Conservation (phyloP, 2,888 invertebrate genomes). For the Phyto melanocephala region DNA sequence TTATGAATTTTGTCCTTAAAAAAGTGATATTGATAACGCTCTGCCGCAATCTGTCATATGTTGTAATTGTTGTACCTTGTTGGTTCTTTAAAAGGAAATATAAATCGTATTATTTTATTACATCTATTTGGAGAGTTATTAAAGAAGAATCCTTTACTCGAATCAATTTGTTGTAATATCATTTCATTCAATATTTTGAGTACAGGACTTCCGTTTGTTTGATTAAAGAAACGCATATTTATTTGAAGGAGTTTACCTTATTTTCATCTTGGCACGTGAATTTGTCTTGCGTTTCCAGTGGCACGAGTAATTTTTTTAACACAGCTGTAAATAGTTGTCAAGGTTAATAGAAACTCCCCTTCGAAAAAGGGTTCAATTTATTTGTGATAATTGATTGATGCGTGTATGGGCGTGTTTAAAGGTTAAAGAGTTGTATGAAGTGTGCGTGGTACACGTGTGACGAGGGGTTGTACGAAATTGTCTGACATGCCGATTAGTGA, state of each 20-base stretch:
- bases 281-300: neutral
- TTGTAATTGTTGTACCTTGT: conserved; percentile 32
- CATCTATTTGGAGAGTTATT: neutral
- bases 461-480: neutral
- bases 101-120: conserved; percentile 55
- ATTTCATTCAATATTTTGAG: conserved; percentile 28
- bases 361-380: conserved; percentile 5
- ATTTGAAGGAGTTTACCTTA: conserved; percentile 4
- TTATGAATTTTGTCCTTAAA: neutral
- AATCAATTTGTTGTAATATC: conserved; percentile 26
- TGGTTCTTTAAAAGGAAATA: conserved; percentile 39
- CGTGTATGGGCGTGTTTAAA: neutral
- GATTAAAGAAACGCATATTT: neutral
- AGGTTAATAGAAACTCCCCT: conserved; percentile 9
- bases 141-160: neutral
- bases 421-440: neutral
- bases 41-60: conserved; percentile 15
- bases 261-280: conserved; percentile 57
- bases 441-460: conserved; percentile 42
- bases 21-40: neutral
- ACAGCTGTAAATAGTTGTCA: conserved; percentile 43
- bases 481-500: neutral
- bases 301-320: neutral
- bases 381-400: conserved; percentile 40
- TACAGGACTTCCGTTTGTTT: conserved; percentile 50